These are phyloP conservation scores for Dicrostonyx torquatus DNA, from an alignment of 2,797 vertebrate species.

Conservation along the genomic window DNA sequence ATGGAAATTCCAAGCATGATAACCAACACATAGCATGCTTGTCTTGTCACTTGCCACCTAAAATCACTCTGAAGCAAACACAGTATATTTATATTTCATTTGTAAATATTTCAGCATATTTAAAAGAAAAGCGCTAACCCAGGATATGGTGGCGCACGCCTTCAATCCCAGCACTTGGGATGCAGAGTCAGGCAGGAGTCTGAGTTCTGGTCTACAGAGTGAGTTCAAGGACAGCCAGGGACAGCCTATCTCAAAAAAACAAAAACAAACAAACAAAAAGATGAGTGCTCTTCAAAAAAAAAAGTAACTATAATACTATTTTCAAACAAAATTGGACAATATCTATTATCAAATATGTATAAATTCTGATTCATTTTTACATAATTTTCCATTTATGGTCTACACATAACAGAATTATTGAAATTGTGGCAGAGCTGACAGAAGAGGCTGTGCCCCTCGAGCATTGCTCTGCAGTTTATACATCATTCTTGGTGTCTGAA, in stretches of 20 bases:
- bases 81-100: background rate
- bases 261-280: background rate
- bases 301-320: constrained; percentile 2
- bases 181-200: background rate
- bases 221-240: background rate
- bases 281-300: constrained; percentile 5
- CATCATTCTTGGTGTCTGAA: background rate
- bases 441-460: background rate
- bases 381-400: background rate
- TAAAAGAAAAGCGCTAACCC: background rate
- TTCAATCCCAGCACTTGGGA: background rate
- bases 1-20: background rate
- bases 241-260: background rate
- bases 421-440: background rate
- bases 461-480: background rate
- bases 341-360: constrained; percentile 30
- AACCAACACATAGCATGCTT: background rate
- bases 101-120: constrained; percentile 35
- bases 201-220: background rate
- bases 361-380: constrained; percentile 11
- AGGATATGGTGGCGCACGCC: background rate
- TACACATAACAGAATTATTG: background rate
- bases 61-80: constrained; percentile 21
- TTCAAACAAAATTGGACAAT: constrained; percentile 6
- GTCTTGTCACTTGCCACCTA: background rate